A percentile compares a stretch with the other conserved stretches of the same genome.
phyloP scores from a whole-genome alignment of 2,888 invertebrate genomes.

The Bombylius discolor region DNA sequence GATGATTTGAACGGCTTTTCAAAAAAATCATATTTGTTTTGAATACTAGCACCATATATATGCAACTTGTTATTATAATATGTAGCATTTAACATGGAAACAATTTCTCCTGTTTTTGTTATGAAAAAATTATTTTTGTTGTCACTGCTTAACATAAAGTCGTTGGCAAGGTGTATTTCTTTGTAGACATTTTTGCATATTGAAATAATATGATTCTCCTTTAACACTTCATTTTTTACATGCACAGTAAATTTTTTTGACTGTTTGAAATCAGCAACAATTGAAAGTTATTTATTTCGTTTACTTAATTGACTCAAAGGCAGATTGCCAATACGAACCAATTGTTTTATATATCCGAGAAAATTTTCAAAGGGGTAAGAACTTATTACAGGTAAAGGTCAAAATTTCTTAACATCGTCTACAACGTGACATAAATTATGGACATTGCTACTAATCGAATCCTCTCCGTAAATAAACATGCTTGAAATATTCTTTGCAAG shows the following conservation, averaged over 20 bases:
- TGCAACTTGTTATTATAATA: too few relatives aligned
- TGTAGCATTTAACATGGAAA: background rate
- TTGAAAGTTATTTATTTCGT: background rate
- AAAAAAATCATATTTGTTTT: too few relatives aligned
- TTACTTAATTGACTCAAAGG: background rate
- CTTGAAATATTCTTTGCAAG: constrained; percentile 8
- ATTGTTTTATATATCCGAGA: background rate
- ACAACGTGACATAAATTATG: constrained; percentile 27
- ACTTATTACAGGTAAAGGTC: constrained; percentile 6
- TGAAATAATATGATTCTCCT: too few relatives aligned
- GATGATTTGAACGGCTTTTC: too few relatives aligned
- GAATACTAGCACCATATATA: too few relatives aligned
- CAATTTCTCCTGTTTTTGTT: background rate
- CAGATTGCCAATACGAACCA: background rate
- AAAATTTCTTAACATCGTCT: constrained; percentile 23
- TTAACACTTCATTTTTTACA: too few relatives aligned
- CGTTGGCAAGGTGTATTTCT: background rate
- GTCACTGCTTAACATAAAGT: background rate
- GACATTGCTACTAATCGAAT: constrained; percentile 26
- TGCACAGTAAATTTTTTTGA: too few relatives aligned
- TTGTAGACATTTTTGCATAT: too few relatives aligned
- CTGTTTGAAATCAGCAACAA: too few relatives aligned
- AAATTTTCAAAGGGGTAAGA: constrained; percentile 1
- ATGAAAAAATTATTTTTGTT: background rate
- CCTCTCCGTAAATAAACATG: constrained; percentile 20